phyloP scores from a whole-genome alignment of 2,888 invertebrate genomes.

The Conops quadrifasciatus region DNA sequence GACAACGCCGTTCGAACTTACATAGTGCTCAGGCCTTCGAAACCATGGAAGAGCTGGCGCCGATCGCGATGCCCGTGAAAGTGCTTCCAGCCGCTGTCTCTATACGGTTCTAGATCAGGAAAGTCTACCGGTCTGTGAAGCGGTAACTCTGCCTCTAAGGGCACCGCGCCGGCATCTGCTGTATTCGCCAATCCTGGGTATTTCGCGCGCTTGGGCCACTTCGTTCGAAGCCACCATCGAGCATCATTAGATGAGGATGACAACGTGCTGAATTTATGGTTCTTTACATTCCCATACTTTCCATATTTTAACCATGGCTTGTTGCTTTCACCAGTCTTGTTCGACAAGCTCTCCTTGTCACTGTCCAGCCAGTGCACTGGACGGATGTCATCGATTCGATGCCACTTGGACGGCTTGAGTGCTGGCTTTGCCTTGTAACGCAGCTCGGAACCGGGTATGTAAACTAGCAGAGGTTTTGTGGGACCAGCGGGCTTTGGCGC shows the following conservation, averaged over 20 bases:
- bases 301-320: constrained; percentile 50
- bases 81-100: constrained; percentile 46
- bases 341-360: neutral
- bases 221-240: constrained; percentile 49
- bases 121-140: constrained; percentile 42
- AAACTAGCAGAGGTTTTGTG: constrained; percentile 50
- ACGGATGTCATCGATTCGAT: constrained; percentile 51
- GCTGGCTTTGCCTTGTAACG: constrained; percentile 55
- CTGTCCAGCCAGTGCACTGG: constrained; percentile 41
- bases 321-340: no score
- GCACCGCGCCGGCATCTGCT: constrained; percentile 3
- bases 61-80: constrained; percentile 59
- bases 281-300: constrained; percentile 45
- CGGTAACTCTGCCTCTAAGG: constrained; percentile 18
- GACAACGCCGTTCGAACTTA: constrained; percentile 43
- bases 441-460: constrained; percentile 56
- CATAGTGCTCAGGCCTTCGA: constrained; percentile 54
- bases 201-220: constrained; percentile 8
- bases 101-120: constrained; percentile 49
- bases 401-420: constrained; percentile 43
- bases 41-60: constrained; percentile 56
- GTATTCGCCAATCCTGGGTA: neutral
- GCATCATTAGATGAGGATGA: no score
- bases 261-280: constrained; percentile 3
- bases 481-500: constrained; percentile 46